Base-by-base conservation (phyloP, 2,113 vertebrate genomes). In the Melanerpes aurifrons region DNA sequence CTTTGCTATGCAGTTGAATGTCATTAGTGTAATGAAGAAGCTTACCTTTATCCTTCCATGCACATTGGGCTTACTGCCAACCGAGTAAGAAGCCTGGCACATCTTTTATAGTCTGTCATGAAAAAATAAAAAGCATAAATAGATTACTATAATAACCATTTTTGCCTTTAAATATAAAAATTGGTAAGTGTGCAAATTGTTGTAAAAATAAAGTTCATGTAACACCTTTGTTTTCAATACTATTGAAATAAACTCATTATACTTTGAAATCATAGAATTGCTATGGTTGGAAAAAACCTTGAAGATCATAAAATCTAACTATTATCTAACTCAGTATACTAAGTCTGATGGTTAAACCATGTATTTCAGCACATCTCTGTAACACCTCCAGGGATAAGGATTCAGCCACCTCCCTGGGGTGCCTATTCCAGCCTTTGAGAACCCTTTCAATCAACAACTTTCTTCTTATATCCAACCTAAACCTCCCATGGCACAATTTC, bases 21-120 rank as follows among this genome's bases (percentile, higher is more conserved):
- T 35, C 21, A 40, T 21, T 84, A 63, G 24, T 62, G 54, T 47
- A 85, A 43, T 9, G 26, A 67, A 73, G 83, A 92, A 74, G 80
- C 97, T 97, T 97, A 98, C 98, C 97, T 98, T 94, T 98, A 99
- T 96, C 98, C 98, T 93, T 98, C 98, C 89, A 98, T 98, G 97
- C 99, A 99, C 97, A 98, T 96, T 5, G 98, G 98, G 96, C 98
- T 99, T 92, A 98, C 98, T 9, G 99, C 99, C 96, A 99, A 97
- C 89, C 99, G 98, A 15, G 98, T 98, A 62, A 99, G 99, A 86
- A 99, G 98, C 95, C 99, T 97, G 28, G 99, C 99, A 90, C 99
- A 99, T 97, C 99, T 98, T 97, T 98, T 99, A 86, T 99, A 99
- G 96, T 98, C 99, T 99, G 92, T 43, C 78, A 87, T 48, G 88